Percentiles rank a stretch among this genome's conserved stretches.
These are phyloP conservation scores for Quiscalus mexicanus DNA, from an alignment of 2,113 vertebrate genomes.

Conservation along the genomic window DNA sequence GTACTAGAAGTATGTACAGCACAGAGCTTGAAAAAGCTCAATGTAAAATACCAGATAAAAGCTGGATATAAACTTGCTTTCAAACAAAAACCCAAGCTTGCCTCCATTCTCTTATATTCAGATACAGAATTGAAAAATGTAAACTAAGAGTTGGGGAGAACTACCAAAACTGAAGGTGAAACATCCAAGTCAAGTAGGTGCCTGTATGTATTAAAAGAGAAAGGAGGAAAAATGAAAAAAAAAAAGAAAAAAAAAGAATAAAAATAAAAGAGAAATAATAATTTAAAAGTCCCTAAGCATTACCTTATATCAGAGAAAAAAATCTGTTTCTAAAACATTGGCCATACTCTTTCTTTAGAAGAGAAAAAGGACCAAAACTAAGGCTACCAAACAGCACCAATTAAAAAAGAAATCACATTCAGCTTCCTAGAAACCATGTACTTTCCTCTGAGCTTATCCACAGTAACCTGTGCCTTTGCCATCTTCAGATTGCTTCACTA, in stretches of 20 bases:
- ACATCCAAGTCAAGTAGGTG: accelerated
- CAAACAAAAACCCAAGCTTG: background rate
- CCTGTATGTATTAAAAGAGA: background rate
- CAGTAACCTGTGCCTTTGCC: background rate
- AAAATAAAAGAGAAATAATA: background rate
- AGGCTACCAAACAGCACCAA: background rate
- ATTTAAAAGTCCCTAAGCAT: background rate
- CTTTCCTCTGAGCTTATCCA: background rate
- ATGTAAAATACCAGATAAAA: background rate
- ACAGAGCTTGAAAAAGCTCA: background rate
- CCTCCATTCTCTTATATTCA: background rate
- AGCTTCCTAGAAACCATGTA: background rate
- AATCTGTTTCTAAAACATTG: background rate
- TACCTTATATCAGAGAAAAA: background rate
- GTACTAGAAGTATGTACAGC: background rate
- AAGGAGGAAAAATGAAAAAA: accelerated
- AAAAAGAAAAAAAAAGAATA: accelerated
- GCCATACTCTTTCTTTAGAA: background rate
- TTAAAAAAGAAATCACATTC: background rate
- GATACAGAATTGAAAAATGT: background rate
- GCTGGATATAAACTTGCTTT: background rate
- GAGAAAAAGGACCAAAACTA: background rate
- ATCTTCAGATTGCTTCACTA: background rate
- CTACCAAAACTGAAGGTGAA: background rate
- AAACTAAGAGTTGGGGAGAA: background rate